Evolutionary conservation across 2,888 invertebrate genomes (phyloP), one percentile per base, ranked within the genome.

Genomic region (Terebella lapidaria): DNA sequence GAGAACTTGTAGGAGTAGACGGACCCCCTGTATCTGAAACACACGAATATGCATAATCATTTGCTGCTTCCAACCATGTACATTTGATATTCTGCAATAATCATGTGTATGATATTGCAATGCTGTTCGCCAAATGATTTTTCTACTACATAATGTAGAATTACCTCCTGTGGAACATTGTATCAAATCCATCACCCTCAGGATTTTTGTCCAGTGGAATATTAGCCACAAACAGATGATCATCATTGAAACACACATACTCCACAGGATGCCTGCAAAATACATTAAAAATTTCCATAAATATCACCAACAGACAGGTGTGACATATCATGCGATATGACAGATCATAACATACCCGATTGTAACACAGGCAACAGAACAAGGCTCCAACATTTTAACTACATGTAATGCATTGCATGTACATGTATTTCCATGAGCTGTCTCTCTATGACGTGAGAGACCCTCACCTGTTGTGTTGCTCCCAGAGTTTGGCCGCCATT

Each of bases 401-500:
- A 18, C 42, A 35, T 4, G 4, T 55, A 55, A 42, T n/a, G n/a
- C n/a, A n/a, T n/a, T n/a, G n/a, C n/a, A n/a, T n/a, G n/a, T n/a
- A n/a, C n/a, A n/a, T n/a, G n/a, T n/a, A n/a, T n/a, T n/a, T n/a
- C n/a, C n/a, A n/a, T n/a, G n/a, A n/a, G n/a, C n/a, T n/a, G n/a
- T n/a, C n/a, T n/a, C n/a, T n/a, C n/a, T n/a, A n/a, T n/a, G n/a
- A n/a, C n/a, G n/a, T n/a, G n/a, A n/a, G n/a, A n/a, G 27, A 53
- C 5, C 10, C 10, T 35, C 42, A 76, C 77, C 77, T 75, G 69
- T 73, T 76, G 54, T 74, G 72, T 52, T 69, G 63, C 51, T 78
- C 77, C 78, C 78, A 78, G 1, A 76, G 67, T 61, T 75, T 73
- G 2, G 64, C 60, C 15, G 67, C 60, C 74, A 75, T 76, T 22